These are phyloP conservation scores for Urocitellus parryii DNA, from an alignment of 2,113 vertebrate species.

Conservation along the genomic window DNA sequence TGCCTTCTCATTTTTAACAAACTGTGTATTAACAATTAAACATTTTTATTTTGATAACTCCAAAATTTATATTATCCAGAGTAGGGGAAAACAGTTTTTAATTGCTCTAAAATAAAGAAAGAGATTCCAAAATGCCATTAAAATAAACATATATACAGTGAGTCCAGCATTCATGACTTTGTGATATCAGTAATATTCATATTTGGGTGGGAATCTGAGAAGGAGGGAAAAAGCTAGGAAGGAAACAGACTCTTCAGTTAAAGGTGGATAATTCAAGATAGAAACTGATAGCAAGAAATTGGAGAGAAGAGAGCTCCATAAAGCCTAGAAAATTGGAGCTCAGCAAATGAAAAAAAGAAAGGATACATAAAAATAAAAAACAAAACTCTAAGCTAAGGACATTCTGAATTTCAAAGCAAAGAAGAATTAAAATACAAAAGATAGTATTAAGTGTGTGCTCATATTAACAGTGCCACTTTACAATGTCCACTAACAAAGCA, in stretches of 20 bases:
- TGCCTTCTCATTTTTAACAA: background rate
- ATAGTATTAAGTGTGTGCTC: background rate
- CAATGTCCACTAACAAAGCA: background rate
- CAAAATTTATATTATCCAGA: background rate
- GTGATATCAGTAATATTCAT: background rate
- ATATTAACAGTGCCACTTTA: background rate
- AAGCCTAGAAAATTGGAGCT: background rate
- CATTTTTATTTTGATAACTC: background rate
- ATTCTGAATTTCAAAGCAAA: background rate
- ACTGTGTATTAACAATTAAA: background rate
- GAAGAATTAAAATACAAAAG: background rate
- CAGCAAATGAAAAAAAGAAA: conserved; percentile 2
- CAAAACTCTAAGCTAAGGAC: background rate
- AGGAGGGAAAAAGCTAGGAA: background rate
- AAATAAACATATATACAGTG: background rate
- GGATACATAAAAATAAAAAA: background rate
- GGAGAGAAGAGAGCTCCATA: background rate
- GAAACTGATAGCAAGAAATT: background rate
- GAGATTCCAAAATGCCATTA: background rate
- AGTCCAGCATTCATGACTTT: background rate
- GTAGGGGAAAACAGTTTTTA: background rate
- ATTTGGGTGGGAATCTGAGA: background rate
- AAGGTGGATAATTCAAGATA: background rate
- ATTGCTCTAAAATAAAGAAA: background rate
- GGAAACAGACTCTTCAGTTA: background rate